Conservation (phyloP, 1,140 invertebrate species). For the Aphis craccivora region DNA sequence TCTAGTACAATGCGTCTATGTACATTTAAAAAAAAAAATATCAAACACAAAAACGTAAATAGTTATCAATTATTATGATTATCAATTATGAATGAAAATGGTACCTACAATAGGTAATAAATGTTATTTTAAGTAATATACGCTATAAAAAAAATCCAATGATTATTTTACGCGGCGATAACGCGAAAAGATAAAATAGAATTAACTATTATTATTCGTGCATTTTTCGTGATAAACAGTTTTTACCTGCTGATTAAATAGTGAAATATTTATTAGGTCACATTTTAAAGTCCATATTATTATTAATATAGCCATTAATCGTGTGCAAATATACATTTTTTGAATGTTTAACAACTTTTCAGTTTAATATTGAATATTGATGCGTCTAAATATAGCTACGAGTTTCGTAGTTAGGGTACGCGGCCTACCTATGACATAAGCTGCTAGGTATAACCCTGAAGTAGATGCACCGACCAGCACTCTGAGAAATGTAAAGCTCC, state of each 20-base stretch:
- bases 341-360: neutral
- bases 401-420: conserved; percentile 26
- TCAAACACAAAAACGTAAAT: neutral
- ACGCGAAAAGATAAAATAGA: too few species aligned
- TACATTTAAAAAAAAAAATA: neutral
- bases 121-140: too few species aligned
- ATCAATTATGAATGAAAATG: too few species aligned
- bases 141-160: too few species aligned
- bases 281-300: neutral
- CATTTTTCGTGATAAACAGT: neutral
- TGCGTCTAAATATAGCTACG: neutral
- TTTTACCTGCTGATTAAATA: neutral
- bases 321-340: neutral
- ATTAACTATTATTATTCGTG: neutral
- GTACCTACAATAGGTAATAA: too few species aligned
- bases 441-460: conserved; percentile 79
- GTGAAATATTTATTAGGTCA: neutral
- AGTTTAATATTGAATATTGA: neutral
- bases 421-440: conserved; percentile 77
- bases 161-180: too few species aligned
- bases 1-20: neutral
- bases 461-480: conserved; percentile 77
- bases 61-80: neutral
- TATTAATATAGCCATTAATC: neutral
- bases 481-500: conserved; percentile 74